phyloP scores from a whole-genome alignment of 2,797 vertebrate species.

The Spea hammondii region DNA sequence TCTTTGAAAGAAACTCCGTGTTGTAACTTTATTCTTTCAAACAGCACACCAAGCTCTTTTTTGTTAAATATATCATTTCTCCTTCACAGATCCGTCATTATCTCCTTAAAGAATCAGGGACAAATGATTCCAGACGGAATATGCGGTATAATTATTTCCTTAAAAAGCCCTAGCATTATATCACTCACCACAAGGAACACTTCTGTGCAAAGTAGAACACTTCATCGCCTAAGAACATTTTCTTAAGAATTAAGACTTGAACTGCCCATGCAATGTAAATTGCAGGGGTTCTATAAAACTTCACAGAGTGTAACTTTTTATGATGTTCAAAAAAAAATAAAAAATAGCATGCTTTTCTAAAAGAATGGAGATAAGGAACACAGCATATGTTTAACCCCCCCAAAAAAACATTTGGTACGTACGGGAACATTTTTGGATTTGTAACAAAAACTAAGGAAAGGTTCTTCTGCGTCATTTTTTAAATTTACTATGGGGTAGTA shows the following conservation, averaged over 20 bases:
- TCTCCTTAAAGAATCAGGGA: slow-evolving; percentile 59
- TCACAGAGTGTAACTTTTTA: slow-evolving; percentile 27
- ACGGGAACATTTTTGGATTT: too few relatives aligned
- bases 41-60: slow-evolving; percentile 12
- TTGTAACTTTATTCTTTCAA: slow-evolving; percentile 35
- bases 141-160: slow-evolving; percentile 54
- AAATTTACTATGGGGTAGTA: too few relatives aligned
- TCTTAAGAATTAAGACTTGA: slow-evolving; percentile 56
- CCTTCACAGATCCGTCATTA: slow-evolving; percentile 54
- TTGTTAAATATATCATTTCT: slow-evolving; percentile 40
- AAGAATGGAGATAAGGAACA: not conserved
- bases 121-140: slow-evolving; percentile 61
- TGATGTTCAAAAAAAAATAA: not conserved
- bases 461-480: too few relatives aligned
- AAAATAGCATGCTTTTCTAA: not conserved
- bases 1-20: slow-evolving; percentile 43
- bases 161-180: slow-evolving; percentile 57
- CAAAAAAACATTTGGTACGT: too few relatives aligned
- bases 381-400: too few relatives aligned
- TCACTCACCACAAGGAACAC: slow-evolving; percentile 52
- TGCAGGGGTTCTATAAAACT: slow-evolving; percentile 38
- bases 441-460: too few relatives aligned
- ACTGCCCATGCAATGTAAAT: slow-evolving; percentile 54
- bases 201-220: slow-evolving; percentile 57
- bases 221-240: slow-evolving; percentile 57